Base-by-base conservation (phyloP, 2,113 vertebrate genomes). In the Entelurus aequoreus region DNA sequence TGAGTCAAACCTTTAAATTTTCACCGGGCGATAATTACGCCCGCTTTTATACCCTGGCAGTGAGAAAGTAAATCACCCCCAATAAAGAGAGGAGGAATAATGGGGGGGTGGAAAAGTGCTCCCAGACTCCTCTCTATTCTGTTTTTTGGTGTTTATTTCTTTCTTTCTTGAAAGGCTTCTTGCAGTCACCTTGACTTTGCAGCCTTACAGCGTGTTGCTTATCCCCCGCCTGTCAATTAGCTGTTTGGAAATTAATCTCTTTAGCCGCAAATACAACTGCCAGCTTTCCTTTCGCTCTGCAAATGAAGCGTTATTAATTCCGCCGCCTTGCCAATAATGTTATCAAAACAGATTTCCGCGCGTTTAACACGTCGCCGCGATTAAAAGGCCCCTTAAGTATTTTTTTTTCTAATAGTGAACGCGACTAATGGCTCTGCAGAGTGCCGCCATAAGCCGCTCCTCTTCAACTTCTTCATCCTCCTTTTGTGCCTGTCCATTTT, bases 241-340 rank as follows among this genome's bases (percentile, higher is more conserved):
- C 87, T 90, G 88, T 91, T 91, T 90, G 90, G 91, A 91, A 92
- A 92, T 92, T 90, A 90, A 92, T 91, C 88, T 92, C 90, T 92
- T 92, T 91, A 92, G 89, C 89, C 90, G 89, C 82, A 91, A 91
- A 91, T 85, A 88, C 86, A 88, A 46, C 88, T 80, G 87, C 88
- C 87, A 69, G 86, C 88, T 90, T 91, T 88, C 50, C 60, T 82
- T 88, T 88, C 88, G 79, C 74, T 90, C 89, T 91, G 87, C 84
- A 92, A 91, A 91, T 88, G 85, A 89, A 90, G 90, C 91, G 89
- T 89, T 91, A 91, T 90, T 90, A 90, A 92, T 91, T 92, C 88
- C 78, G 89, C 86, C 83, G 87, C 84, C 86, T 88, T 87, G 87
- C 88, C 87, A 91, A 92, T 90, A 91, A 92, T 92, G 90, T 90